Evolutionary conservation across 1,140 invertebrate species (phyloP), one percentile per base, ranked within the genome.

Genomic region (Dreissena rostriformis): DNA sequence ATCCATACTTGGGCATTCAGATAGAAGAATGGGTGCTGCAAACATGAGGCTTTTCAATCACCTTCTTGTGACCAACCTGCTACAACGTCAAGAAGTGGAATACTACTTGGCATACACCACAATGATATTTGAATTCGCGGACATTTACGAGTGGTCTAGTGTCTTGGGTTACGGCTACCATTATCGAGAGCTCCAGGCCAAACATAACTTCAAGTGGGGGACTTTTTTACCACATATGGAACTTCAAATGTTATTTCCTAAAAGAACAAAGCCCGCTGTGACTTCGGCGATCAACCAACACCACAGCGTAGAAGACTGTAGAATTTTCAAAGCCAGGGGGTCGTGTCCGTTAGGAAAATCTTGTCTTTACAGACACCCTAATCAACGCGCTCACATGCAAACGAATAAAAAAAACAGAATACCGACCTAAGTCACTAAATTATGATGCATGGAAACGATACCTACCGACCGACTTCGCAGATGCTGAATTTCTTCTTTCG

Each of bases 181-280:
- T 39, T 70, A 70, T 70, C 67, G 67, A 19, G 67, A 70, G 26
- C 67, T 70, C 19, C 67, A 70, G n/a, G 67, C 67, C n/a, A 29
- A 70, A 29, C 67, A 70, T 70, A 17, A 29, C 53, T 57, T 57
- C 19, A 57, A 57, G 12, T 57, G 53, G 53, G 53, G 53, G 19
- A 57, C 53, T 19, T 57, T 57, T 57, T 19, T 19, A 12, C 12
- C 28, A 29, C 28, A 70, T 17, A 70, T n/a, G 17, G 17, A 19
- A 12, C 65, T 67, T 26, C 65, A 26, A 29, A 26, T 29, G 28
- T 29, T 70, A 29, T 24, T 70, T 28, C 67, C 67, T 24, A 70
- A 70, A 29, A 24, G 67, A 11, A 19, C 67, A 19, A 70, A 70
- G n/a, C 29, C 53, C n/a, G n/a, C n/a, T n/a, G n/a, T n/a, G n/a